Evolutionary conservation across 2,113 vertebrate species (phyloP).

Genomic region (Cavia aperea): DNA sequence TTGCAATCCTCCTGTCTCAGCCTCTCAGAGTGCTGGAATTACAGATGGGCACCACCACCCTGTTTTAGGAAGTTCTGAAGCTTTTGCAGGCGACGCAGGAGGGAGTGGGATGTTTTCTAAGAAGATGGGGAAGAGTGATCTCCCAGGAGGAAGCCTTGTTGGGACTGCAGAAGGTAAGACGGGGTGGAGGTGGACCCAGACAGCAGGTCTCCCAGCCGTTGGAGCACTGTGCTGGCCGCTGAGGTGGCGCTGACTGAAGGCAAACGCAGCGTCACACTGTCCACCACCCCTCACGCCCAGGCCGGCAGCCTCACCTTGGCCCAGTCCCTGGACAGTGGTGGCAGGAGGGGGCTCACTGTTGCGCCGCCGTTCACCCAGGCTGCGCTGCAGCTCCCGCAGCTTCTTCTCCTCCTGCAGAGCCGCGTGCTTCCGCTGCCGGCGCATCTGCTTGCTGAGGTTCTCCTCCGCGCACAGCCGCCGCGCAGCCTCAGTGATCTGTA

Average conservation of each 20-base stretch:
- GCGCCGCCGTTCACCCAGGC: constrained; percentile 78
- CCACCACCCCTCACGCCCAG: neutral
- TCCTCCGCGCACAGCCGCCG: constrained; percentile 84
- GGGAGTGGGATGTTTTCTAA: neutral
- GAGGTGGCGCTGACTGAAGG: fast-evolving
- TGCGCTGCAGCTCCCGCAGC: constrained; percentile 82
- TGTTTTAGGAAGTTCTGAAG: neutral
- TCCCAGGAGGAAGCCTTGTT: neutral
- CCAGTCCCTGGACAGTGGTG: fast-evolving
- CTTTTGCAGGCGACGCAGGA: neutral
- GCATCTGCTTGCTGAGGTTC: constrained; percentile 83
- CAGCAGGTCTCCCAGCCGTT: neutral
- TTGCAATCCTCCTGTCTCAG: neutral
- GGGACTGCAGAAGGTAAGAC: neutral
- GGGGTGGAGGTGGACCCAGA: neutral
- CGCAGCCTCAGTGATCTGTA: constrained; percentile 86
- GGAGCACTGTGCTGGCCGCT: neutral
- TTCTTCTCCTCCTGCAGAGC: constrained; percentile 86
- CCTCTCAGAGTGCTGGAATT: neutral
- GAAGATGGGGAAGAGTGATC: neutral
- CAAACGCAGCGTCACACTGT: fast-evolving
- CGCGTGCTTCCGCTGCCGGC: constrained; percentile 84
- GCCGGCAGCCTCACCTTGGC: constrained; percentile 66
- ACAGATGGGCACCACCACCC: neutral
- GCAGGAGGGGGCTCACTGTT: constrained; percentile 53